Base-by-base conservation (phyloP, 1,140 invertebrate genomes). In the Hycleus phaleratus region DNA sequence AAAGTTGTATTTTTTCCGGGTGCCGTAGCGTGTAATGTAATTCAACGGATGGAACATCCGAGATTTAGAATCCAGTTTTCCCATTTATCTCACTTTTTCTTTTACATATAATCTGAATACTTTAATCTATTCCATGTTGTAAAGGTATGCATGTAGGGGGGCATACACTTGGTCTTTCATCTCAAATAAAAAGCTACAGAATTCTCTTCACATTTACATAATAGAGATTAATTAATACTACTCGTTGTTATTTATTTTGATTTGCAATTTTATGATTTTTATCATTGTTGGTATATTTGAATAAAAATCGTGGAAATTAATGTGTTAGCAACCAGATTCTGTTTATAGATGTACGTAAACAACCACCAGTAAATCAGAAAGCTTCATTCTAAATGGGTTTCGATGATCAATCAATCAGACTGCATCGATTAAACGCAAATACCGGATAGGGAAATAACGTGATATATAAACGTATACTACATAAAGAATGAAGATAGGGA, bases 21-120 rank as follows among this genome's bases (percentile, higher is more conserved):
- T 7, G 32, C 32, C 49, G 38, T 43, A 42, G 39, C 49, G 39
- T 26, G 49, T 43, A 52, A 52, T 43, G 49, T 52, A 52, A 52
- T 52, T 43, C 40, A 32, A 10, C n/a, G 39, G 39, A 52, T 52
- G 42, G 42, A 52, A 43, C 39, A 43, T 52, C 49, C 49, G 44
- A 43, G 39, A 52, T 52, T 43, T 32, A 9, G 49, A 52, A 52
- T 52, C 49, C 49, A 43, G 38, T 52, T 42, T 52, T 52, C 49
- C 49, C 32, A 52, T 52, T 52, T 52, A 52, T 52, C 49, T 52
- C 49, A 43, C 49, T 52, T 52, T 52, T 52, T 43, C 44, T 52
- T 40, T 43, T 32, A 32, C 32, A 26, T 32, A 42, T 52, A 52
- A 52, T 52, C 39, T 52, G 49, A 52, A 52, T 52, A 52, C 49